phyloP scores from a whole-genome alignment of 2,888 invertebrate species.

The Dioctria linearis region DNA sequence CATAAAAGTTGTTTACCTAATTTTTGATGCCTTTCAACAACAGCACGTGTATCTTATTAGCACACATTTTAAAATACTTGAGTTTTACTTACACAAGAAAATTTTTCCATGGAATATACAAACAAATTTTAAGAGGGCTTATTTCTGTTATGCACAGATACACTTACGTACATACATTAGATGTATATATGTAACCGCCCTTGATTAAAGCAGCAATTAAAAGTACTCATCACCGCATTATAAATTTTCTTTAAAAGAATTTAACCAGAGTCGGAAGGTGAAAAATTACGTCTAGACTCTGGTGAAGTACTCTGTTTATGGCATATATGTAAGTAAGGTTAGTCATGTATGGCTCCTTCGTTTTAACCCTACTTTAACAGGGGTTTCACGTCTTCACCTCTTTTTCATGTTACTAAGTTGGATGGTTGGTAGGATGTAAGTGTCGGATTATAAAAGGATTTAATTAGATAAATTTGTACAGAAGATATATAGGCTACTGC shows the following conservation, averaged over 20 bases:
- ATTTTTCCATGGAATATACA: too few species aligned
- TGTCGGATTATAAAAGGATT: conserved; percentile 18
- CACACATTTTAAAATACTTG: too few species aligned
- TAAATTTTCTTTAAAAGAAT: conserved; percentile 46
- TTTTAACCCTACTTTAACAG: conserved; percentile 18
- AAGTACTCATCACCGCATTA: conserved; percentile 42
- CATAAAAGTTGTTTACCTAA: too few species aligned
- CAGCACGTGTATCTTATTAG: too few species aligned
- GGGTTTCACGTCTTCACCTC: neutral
- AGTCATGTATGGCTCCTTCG: neutral
- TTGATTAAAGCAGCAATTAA: conserved; percentile 45
- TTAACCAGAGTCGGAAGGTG: conserved; percentile 23
- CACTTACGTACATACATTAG: too few species aligned
- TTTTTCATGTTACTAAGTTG: neutral
- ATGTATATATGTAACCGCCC: conserved; percentile 8
- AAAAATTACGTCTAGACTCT: conserved; percentile 48
- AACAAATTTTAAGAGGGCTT: too few species aligned
- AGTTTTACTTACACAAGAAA: too few species aligned
- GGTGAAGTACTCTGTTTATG: conserved; percentile 31
- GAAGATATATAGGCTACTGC: too few species aligned
- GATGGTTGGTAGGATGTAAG: neutral
- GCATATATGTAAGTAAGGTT: neutral
- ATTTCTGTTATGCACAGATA: too few species aligned
- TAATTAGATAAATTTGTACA: conserved; percentile 22
- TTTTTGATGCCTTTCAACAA: too few species aligned